phyloP scores from a whole-genome alignment of 2,797 vertebrate species.

The Coendou prehensilis region DNA sequence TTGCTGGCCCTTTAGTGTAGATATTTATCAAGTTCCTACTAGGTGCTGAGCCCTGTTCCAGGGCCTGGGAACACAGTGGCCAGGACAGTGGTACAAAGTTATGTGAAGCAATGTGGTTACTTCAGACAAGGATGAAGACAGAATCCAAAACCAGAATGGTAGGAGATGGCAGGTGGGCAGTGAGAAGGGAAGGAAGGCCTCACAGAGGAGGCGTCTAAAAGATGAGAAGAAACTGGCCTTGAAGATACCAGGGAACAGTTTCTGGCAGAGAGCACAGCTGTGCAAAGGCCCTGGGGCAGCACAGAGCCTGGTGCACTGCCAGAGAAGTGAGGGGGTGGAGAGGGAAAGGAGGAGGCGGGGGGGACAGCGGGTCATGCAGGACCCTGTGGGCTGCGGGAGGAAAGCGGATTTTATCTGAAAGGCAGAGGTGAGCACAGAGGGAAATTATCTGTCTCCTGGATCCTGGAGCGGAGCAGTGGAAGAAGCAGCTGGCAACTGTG shows the following conservation, averaged over 20 bases:
- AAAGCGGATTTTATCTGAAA: neutral
- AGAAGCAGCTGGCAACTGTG: neutral
- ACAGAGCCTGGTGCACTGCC: accelerated
- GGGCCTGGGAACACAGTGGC: neutral
- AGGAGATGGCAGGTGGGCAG: neutral
- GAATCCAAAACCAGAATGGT: neutral
- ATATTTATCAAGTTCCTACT: neutral
- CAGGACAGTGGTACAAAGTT: neutral
- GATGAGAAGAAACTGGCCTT: neutral
- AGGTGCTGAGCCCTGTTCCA: neutral
- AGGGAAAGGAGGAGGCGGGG: neutral
- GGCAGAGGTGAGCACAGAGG: neutral
- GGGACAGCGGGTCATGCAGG: accelerated
- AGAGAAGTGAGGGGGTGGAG: neutral
- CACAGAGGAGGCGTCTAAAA: neutral
- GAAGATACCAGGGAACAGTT: neutral
- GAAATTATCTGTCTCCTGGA: constrained; percentile 17
- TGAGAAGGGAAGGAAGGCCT: neutral
- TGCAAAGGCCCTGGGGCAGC: neutral
- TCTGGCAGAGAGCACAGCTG: neutral
- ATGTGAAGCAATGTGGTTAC: neutral
- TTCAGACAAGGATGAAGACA: neutral
- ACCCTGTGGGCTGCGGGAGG: neutral
- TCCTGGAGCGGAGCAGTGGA: constrained; percentile 35
- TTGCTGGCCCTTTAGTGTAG: neutral